Conservation (phyloP, 2,797 vertebrate species). For the Gobio occitaniae region DNA sequence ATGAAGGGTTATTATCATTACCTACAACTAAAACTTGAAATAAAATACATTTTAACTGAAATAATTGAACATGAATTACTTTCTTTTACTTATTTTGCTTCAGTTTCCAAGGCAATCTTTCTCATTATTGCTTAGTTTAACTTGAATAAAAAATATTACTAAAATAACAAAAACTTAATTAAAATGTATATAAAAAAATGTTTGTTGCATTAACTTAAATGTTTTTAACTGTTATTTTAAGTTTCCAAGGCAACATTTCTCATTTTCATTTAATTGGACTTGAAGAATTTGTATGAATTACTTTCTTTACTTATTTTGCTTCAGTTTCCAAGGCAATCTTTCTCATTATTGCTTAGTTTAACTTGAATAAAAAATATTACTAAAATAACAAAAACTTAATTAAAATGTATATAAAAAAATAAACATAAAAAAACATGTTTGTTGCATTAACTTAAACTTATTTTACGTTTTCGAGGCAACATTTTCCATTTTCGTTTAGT, state of each 20-base stretch:
- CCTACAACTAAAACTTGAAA: not conserved
- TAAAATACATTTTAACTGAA: not conserved
- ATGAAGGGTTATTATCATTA: not conserved
- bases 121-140: not conserved
- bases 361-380: no score
- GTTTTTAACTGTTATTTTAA: no score
- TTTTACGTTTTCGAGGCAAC: no score
- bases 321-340: not conserved
- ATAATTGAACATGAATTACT: not conserved
- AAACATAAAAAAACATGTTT: no score
- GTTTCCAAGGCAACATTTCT: no score
- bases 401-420: no score
- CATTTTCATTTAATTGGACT: no score
- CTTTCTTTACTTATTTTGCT: not conserved
- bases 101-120: not conserved
- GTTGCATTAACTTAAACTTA: no score
- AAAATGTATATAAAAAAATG: not conserved
- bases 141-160: not conserved
- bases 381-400: no score
- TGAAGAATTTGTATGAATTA: no score
- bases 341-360: not conserved
- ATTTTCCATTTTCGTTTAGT: no score
- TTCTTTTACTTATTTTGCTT: not conserved
- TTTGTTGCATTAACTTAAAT: not conserved
- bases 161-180: not conserved